phyloP scores from a whole-genome alignment of 2,888 invertebrate species.

The Creontiades dilutus region DNA sequence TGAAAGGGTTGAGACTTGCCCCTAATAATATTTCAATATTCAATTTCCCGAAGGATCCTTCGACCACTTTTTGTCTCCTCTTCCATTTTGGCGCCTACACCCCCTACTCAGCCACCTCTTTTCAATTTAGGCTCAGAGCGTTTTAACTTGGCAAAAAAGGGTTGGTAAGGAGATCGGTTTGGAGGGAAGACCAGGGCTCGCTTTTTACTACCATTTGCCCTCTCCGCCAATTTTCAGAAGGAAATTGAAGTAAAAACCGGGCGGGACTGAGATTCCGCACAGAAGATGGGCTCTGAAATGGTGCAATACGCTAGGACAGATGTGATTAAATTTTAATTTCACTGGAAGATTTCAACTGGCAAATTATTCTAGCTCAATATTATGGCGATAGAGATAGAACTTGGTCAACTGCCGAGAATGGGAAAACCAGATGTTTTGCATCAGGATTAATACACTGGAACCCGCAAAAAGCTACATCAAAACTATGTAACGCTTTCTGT shows the following conservation, averaged over 20 bases:
- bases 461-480: too few relatives aligned
- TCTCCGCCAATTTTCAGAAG: conserved; percentile 23
- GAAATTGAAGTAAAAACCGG: conserved; percentile 9
- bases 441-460: too few relatives aligned
- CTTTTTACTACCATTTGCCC: conserved; percentile 46
- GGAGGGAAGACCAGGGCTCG: neutral
- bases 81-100: conserved; percentile 16
- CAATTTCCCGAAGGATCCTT: conserved; percentile 19
- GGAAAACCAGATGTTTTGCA: too few relatives aligned
- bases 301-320: neutral
- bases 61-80: conserved; percentile 39
- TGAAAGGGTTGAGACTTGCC: neutral
- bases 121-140: conserved; percentile 42
- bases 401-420: too few relatives aligned
- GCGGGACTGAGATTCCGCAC: neutral
- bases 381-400: too few relatives aligned
- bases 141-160: conserved; percentile 29
- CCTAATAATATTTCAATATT: conserved; percentile 50
- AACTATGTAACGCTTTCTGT: too few relatives aligned
- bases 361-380: too few relatives aligned
- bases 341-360: too few relatives aligned
- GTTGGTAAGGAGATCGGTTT: neutral
- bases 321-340: neutral
- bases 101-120: conserved; percentile 12
- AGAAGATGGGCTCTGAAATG: neutral